Evolutionary conservation across 1,140 invertebrate species (phyloP).

Genomic region (Bilobella aurantiaca): DNA sequence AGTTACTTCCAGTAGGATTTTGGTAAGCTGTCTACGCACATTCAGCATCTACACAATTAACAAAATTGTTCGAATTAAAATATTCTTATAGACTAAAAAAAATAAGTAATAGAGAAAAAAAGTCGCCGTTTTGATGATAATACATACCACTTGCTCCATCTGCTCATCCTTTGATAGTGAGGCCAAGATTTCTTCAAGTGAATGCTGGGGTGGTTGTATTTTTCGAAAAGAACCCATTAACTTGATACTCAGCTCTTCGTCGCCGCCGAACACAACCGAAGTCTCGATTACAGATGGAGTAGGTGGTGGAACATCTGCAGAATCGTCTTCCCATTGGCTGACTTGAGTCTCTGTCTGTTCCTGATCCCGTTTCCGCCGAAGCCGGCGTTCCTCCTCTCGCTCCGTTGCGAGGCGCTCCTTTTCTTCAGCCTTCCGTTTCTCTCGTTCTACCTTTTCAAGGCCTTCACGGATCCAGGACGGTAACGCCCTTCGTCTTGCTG

Average conservation of each 20-base stretch:
- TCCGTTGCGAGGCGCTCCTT: conserved; percentile 57
- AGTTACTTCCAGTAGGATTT: conserved; percentile 86
- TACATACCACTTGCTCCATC: neutral
- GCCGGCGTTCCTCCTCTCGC: conserved; percentile 45
- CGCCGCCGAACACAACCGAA: conserved; percentile 25
- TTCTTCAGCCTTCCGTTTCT: conserved; percentile 81
- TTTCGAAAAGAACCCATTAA: neutral
- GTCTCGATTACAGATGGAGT: conserved; percentile 28
- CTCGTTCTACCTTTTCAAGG: conserved; percentile 92
- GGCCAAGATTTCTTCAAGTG: neutral
- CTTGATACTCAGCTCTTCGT: too few relatives aligned
- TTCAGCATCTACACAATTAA: conserved; percentile 62
- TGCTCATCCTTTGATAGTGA: neutral
- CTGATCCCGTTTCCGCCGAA: neutral
- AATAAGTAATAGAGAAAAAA: neutral
- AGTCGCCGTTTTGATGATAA: neutral
- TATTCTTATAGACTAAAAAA: neutral
- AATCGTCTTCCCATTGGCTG: neutral
- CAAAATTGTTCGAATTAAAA: neutral
- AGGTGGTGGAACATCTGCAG: conserved; percentile 12
- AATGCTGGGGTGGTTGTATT: neutral
- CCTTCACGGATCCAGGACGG: conserved; percentile 94
- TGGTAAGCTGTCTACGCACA: conserved; percentile 73
- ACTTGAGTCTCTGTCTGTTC: neutral
- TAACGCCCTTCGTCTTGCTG: conserved; percentile 75